phyloP scores from a whole-genome alignment of 2,888 invertebrate species.

The Himalopsyche tibetana region DNA sequence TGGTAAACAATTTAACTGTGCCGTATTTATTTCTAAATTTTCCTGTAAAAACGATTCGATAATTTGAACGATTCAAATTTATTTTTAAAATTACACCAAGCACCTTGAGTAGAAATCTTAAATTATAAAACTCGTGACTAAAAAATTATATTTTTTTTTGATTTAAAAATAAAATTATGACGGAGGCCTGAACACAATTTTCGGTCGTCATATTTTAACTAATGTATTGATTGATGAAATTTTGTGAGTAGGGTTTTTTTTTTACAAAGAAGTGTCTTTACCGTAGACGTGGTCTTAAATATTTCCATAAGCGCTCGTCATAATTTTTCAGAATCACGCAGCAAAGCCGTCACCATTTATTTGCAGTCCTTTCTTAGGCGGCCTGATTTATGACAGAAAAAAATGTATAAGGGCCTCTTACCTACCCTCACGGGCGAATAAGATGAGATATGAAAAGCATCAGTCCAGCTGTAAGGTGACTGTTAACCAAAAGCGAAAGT shows the following conservation, averaged over 20 bases:
- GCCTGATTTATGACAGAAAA: background rate
- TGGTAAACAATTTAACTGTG: no score
- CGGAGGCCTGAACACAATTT: background rate
- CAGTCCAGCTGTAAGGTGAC: constrained; percentile 22
- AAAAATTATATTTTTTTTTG: background rate
- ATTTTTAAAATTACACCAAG: no score
- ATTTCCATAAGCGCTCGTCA: background rate
- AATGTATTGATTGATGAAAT: background rate
- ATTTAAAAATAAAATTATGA: background rate
- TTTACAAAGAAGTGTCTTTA: background rate
- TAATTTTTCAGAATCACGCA: background rate
- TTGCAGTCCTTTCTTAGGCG: background rate
- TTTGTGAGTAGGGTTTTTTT: background rate
- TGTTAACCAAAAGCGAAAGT: background rate
- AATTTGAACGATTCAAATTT: no score
- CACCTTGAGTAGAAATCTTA: no score
- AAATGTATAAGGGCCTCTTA: background rate
- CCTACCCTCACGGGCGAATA: background rate
- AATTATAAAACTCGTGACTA: no score
- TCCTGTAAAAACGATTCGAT: no score
- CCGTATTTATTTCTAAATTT: no score
- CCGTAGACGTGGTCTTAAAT: background rate
- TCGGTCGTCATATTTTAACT: background rate
- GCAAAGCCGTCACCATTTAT: background rate
- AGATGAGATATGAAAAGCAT: background rate